Evolutionary conservation across 1,140 invertebrate genomes (phyloP), one percentile per base, ranked within the genome.

Genomic region (Carcinoscorpius rotundicauda): DNA sequence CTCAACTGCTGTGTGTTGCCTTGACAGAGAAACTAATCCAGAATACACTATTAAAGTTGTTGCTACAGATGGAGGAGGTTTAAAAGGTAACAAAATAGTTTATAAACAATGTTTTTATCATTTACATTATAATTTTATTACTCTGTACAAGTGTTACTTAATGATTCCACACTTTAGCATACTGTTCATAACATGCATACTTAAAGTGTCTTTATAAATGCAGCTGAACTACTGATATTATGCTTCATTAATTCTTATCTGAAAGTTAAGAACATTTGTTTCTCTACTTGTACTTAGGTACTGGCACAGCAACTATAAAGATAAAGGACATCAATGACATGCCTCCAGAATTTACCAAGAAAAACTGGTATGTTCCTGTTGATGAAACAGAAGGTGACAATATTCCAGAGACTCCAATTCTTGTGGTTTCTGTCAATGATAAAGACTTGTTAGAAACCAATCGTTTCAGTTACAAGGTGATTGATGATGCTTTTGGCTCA

Each of bases 381-480:
- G 93, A 96, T 77, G 93, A 97, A 82, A 96, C 92, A n/a, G 91
- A 95, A 78, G 93, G 93, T 52, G 86, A 87, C 49, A 87, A 89
- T 73, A 80, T 96, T 67, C 93, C 92, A n/a, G 93, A 97, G 79
- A 89, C 90, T 79, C 91, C 93, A 5, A 96, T 96, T 70, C 79
- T 96, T 3, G 94, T 93, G 1, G 92, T 96, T 0, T 94, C 91
- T 0, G 92, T 96, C 49, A 92, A 95, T 75, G 93, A 97, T 73
- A 91, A 93, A 76, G 93, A 97, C 73, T 60, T 75, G 56, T 60
- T 73, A 51, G 92, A 95, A 79, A 95, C 92, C 3, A 96, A 96
- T 76, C 93, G 95, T 77, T 96, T 96, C 79, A 91, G 93, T 74
- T 97, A 95, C 74, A 95, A 95, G 80, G 85, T 95, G 5, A 89